phyloP scores from a whole-genome alignment of 2,113 vertebrate genomes.

The Alosa alosa region DNA sequence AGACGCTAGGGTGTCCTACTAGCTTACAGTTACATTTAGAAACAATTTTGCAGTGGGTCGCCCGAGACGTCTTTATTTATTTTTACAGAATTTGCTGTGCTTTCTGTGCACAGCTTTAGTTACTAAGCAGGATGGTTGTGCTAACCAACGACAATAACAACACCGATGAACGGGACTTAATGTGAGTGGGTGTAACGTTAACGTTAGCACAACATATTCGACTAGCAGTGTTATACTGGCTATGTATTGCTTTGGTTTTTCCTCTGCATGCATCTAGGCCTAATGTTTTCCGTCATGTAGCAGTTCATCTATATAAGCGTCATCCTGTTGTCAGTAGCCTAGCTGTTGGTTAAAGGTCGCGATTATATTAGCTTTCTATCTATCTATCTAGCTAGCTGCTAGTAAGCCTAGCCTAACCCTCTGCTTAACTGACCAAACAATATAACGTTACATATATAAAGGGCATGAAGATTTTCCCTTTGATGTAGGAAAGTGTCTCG shows the following conservation, averaged over 20 bases:
- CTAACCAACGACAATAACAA: constrained; percentile 56
- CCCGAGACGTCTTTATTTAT: background rate
- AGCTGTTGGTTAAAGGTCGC: background rate
- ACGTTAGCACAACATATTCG: background rate
- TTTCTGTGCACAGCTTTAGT: background rate
- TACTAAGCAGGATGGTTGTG: constrained; percentile 71
- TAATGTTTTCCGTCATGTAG: background rate
- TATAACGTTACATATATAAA: no score
- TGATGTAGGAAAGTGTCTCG: background rate
- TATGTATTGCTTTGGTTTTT: background rate
- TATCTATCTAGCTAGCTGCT: background rate
- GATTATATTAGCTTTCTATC: background rate
- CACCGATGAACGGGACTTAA: constrained; percentile 70
- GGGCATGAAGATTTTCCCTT: no score
- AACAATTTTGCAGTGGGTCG: background rate
- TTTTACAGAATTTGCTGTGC: background rate
- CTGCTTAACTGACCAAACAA: background rate
- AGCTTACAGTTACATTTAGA: background rate
- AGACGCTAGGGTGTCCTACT: background rate
- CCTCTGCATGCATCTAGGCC: background rate
- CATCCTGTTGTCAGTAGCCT: background rate
- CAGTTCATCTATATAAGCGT: background rate
- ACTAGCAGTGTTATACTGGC: background rate
- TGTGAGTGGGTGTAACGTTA: constrained; percentile 63
- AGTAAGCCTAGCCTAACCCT: background rate